Conservation (phyloP, 2,888 invertebrate species). For the Lordiphosa fenestrarum region DNA sequence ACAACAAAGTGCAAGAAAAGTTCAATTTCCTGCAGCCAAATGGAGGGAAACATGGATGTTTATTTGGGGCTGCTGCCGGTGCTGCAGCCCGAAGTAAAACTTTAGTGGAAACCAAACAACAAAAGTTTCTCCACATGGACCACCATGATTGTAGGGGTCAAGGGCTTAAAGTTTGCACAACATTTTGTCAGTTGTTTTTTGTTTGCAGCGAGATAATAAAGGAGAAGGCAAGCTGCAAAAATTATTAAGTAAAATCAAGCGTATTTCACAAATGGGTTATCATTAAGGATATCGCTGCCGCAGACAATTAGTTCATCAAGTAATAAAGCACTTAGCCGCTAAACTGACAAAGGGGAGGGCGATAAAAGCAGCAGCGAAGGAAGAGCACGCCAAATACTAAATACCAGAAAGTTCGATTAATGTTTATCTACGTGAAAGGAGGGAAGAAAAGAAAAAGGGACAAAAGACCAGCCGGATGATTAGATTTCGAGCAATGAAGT, state of each 20-base stretch:
- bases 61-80: neutral
- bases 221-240: neutral
- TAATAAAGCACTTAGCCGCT: slow-evolving; percentile 20
- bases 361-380: neutral
- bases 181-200: too few species aligned
- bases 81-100: neutral
- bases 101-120: neutral
- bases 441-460: neutral
- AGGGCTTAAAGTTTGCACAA: too few species aligned
- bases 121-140: too few species aligned
- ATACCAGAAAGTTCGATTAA: slow-evolving; percentile 56
- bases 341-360: neutral
- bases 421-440: slow-evolving; percentile 23
- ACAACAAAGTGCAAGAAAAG: slow-evolving; percentile 23
- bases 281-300: slow-evolving; percentile 21
- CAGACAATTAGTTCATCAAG: slow-evolving; percentile 24
- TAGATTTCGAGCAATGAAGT: neutral
- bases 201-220: neutral
- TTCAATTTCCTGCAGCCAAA: slow-evolving; percentile 24
- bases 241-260: slow-evolving; percentile 11
- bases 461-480: too few species aligned
- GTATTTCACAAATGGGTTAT: slow-evolving; percentile 15
- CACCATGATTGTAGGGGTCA: too few species aligned
- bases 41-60: slow-evolving; percentile 17
- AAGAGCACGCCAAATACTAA: slow-evolving; percentile 17